These are phyloP conservation scores for Stenolophus ochropezus DNA, from an alignment of 2,888 invertebrate genomes.

Conservation along the genomic window DNA sequence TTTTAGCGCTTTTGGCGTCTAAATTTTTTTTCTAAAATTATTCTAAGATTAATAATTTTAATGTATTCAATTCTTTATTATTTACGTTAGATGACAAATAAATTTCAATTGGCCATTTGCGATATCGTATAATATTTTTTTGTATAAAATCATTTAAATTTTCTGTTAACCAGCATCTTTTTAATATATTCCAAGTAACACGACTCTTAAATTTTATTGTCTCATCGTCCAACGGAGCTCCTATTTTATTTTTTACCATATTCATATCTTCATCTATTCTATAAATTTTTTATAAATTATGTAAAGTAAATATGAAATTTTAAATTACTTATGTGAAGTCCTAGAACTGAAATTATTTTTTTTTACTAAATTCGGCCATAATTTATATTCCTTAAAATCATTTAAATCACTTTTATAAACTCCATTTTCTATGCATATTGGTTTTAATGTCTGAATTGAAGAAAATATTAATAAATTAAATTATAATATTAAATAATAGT, in stretches of 20 bases:
- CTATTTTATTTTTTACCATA: conserved; percentile 66
- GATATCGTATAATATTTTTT: conserved; percentile 66
- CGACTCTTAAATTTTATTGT: conserved; percentile 65
- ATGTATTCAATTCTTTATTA: not conserved
- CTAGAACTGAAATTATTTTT: conserved; percentile 65
- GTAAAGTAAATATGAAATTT: not conserved
- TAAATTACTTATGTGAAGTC: conserved; percentile 65
- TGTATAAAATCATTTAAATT: conserved; percentile 64
- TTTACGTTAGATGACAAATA: conserved; percentile 64
- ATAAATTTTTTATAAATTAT: conserved; percentile 31
- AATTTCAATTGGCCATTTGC: conserved; percentile 69
- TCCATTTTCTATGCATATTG: conserved; percentile 65
- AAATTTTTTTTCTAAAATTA: not conserved
- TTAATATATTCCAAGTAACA: conserved; percentile 69
- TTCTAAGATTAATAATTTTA: not conserved
- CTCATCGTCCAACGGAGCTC: conserved; percentile 63
- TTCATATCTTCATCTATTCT: conserved; percentile 64
- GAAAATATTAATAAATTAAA: not conserved
- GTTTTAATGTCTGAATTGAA: conserved; percentile 41
- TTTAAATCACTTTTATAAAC: conserved; percentile 44
- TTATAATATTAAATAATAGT: not conserved
- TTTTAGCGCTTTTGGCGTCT: conserved; percentile 36
- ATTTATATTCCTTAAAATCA: conserved; percentile 37
- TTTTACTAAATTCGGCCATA: conserved; percentile 66
- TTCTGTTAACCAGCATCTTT: conserved; percentile 66